phyloP scores from a whole-genome alignment of 1,140 invertebrate species.

The Caenorhabditis elegans region WBcel235 BX284603.4:4336001-4336500 shows the following conservation, averaged over 20 bases:
- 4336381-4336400: no score
- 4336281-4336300: background rate
- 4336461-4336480: no score
- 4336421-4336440: no score
- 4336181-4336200: no score
- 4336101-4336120: background rate
- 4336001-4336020: background rate
- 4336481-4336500: no score
- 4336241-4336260: background rate
- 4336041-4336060: background rate
- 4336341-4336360: background rate
- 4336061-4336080: background rate
- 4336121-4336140: background rate
- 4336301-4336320: background rate
- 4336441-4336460: no score
- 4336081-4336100: background rate
- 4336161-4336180: no score
- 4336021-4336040: background rate
- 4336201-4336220: background rate
- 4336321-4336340: background rate
- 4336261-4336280: background rate
- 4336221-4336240: conserved; percentile 7
- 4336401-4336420: no score
- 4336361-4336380: background rate
- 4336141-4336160: no score